These are phyloP conservation scores for Anhinga anhinga DNA, from an alignment of 2,113 vertebrate species.

Conservation along the genomic window DNA sequence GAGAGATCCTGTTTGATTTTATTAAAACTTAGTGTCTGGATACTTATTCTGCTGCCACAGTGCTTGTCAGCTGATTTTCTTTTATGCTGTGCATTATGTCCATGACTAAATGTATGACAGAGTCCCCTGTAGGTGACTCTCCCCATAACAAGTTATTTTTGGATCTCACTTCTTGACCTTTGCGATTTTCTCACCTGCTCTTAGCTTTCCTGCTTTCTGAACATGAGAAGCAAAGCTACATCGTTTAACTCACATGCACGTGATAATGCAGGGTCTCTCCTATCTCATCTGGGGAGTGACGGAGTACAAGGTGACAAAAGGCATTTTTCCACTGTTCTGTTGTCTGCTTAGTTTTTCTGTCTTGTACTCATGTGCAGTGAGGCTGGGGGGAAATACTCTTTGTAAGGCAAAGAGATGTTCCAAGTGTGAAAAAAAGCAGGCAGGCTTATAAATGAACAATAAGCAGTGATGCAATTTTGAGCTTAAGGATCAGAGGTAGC, in stretches of 20 bases:
- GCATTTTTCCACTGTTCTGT: background rate
- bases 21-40: background rate
- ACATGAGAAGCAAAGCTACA: background rate
- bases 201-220: background rate
- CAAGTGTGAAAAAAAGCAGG: background rate
- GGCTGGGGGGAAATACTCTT: background rate
- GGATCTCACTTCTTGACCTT: background rate
- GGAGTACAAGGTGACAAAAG: background rate
- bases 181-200: background rate
- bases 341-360: background rate
- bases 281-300: background rate
- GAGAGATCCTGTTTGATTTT: background rate
- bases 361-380: background rate
- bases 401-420: background rate
- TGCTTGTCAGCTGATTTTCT: background rate
- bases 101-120: background rate
- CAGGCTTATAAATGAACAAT: background rate
- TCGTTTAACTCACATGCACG: accelerated
- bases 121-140: background rate
- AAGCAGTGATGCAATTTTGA: background rate
- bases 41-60: background rate
- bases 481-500: background rate
- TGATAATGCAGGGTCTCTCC: background rate
- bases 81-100: background rate
- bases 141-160: background rate